Conservation (phyloP, 2,113 vertebrate species). For the Paratilapia polleni region DNA sequence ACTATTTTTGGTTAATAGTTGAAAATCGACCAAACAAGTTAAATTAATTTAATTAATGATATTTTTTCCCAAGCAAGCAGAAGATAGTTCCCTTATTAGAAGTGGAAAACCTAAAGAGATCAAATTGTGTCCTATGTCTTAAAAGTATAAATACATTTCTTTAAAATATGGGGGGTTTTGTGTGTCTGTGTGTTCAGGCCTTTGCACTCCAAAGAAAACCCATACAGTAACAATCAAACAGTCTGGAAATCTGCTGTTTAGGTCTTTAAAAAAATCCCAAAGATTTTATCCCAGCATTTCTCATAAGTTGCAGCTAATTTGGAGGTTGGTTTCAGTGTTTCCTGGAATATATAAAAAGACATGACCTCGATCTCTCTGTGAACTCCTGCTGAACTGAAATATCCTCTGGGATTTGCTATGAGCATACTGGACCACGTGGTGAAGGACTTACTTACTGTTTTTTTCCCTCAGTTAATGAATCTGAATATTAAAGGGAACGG, state of each 20-base stretch:
- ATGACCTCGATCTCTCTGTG: slow-evolving; percentile 23
- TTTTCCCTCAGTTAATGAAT: background rate
- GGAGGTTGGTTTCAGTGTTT: slow-evolving; percentile 1
- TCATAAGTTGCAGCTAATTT: slow-evolving; percentile 21
- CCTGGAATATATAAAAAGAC: slow-evolving; percentile 23
- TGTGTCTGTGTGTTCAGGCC: background rate
- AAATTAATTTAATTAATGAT: background rate
- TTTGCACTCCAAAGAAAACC: background rate
- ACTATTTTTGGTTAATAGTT: no score
- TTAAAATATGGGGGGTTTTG: background rate
- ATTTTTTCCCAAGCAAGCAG: no score
- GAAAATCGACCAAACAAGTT: no score
- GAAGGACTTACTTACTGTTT: background rate
- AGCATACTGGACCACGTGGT: background rate
- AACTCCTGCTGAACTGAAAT: slow-evolving; percentile 32
- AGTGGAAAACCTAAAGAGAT: background rate
- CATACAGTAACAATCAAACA: background rate
- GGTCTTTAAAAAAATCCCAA: background rate
- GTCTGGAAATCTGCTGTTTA: background rate
- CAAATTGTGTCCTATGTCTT: background rate
- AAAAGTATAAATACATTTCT: background rate
- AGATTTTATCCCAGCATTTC: background rate
- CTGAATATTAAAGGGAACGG: background rate
- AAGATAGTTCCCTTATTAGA: no score
- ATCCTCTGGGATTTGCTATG: background rate